Conservation (phyloP, 2,888 invertebrate genomes). For the Conchocele bisecta region DNA sequence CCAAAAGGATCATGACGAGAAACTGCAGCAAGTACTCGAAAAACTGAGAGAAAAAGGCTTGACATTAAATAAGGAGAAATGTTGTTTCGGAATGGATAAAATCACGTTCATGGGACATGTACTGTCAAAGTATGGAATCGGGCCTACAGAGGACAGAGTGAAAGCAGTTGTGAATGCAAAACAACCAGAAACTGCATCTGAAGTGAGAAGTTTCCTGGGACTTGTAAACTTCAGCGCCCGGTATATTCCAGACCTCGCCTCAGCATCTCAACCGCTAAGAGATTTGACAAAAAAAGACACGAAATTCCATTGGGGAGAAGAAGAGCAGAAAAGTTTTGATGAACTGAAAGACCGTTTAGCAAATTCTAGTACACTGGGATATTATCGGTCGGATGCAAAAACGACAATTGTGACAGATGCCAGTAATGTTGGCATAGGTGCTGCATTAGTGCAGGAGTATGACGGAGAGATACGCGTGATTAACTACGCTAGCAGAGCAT, state of each 20-base stretch:
- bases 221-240: constrained; percentile 35
- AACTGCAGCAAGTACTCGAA: constrained; percentile 16
- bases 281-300: constrained; percentile 16
- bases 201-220: constrained; percentile 49
- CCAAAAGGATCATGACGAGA: constrained; percentile 47
- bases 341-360: constrained; percentile 26
- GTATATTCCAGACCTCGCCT: constrained; percentile 42
- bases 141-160: constrained; percentile 26
- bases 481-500: constrained; percentile 45
- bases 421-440: constrained; percentile 49
- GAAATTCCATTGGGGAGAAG: constrained; percentile 26
- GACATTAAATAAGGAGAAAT: constrained; percentile 48
- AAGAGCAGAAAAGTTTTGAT: constrained; percentile 25
- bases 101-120: constrained; percentile 43
- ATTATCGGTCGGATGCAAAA: constrained; percentile 28
- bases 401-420: constrained; percentile 42
- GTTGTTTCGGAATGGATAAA: constrained; percentile 38
- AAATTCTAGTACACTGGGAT: constrained; percentile 17
- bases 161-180: constrained; percentile 38
- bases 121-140: constrained; percentile 44
- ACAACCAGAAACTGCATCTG: constrained; percentile 43
- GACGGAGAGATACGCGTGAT: constrained; percentile 21
- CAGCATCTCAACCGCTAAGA: constrained; percentile 25
- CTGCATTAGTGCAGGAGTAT: constrained; percentile 47
- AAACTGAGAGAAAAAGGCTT: constrained; percentile 27